Conservation (phyloP, 1,140 invertebrate species). For the Eulimnadia texana region DNA sequence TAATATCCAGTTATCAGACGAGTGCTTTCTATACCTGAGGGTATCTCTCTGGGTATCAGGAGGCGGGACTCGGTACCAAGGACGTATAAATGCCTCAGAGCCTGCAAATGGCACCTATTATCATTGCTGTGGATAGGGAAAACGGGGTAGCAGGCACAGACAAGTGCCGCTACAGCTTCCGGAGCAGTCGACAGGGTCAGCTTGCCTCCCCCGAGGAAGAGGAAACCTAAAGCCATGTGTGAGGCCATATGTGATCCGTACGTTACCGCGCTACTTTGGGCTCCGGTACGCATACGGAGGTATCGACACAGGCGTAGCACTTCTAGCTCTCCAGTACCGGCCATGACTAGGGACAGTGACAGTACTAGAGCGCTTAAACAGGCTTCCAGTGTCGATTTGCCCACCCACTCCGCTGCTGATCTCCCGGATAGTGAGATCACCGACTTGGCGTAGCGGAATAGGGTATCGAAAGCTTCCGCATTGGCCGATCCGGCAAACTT, state of each 20-base stretch:
- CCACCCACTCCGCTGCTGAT: slow-evolving; percentile 68
- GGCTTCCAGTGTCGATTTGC: slow-evolving; percentile 75
- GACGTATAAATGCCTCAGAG: slow-evolving; percentile 87
- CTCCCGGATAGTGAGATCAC: slow-evolving; percentile 47
- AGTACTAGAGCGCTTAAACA: slow-evolving; percentile 71
- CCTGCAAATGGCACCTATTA: slow-evolving; percentile 92
- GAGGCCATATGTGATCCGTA: slow-evolving; percentile 47
- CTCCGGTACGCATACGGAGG: slow-evolving; percentile 47
- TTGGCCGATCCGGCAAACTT: slow-evolving; percentile 86
- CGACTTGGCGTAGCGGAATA: slow-evolving; percentile 49
- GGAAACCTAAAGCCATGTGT: slow-evolving; percentile 78
- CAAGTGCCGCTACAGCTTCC: slow-evolving; percentile 66
- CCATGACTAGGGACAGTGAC: slow-evolving; percentile 75
- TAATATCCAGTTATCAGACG: too few relatives aligned
- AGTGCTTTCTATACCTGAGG: too few relatives aligned
- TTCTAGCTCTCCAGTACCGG: slow-evolving; percentile 78
- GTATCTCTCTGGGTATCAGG: slow-evolving; percentile 71
- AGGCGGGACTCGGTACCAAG: slow-evolving; percentile 77
- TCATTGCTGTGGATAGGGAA: slow-evolving; percentile 92
- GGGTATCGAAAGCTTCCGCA: slow-evolving; percentile 56
- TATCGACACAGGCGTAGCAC: slow-evolving; percentile 73
- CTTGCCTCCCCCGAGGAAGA: slow-evolving; percentile 85
- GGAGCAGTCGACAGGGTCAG: slow-evolving; percentile 73
- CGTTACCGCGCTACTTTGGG: slow-evolving; percentile 27
- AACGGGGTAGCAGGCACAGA: slow-evolving; percentile 90